Conservation (phyloP, 2,888 invertebrate species). For the Agapostemon virescens region DNA sequence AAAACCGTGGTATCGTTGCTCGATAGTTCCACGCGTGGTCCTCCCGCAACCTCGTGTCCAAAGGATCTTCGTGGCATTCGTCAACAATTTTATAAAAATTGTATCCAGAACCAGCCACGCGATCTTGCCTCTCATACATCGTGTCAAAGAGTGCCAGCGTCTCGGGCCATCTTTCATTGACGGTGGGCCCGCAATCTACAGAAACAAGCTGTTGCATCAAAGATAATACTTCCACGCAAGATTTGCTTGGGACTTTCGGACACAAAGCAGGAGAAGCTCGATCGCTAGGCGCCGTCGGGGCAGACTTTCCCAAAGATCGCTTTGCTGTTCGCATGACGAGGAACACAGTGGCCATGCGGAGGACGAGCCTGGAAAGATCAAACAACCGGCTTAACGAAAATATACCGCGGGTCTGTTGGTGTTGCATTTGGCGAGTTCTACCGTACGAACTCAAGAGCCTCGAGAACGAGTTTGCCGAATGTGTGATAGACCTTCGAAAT, state of each 20-base stretch:
- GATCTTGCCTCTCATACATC: not conserved
- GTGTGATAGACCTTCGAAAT: slow-evolving; percentile 18
- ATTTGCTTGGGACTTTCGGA: not conserved
- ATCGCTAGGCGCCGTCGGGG: not conserved
- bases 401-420: not conserved
- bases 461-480: not conserved
- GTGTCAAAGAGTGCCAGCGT: not conserved
- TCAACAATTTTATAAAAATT: not conserved
- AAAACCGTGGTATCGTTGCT: not conserved
- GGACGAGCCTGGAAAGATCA: not conserved
- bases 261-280: not conserved
- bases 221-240: not conserved
- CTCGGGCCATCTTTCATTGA: not conserved
- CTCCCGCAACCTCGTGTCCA: not conserved
- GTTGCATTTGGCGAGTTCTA: not conserved
- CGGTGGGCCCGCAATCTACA: not conserved
- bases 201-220: not conserved
- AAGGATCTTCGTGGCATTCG: not conserved
- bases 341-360: not conserved
- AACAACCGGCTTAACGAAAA: not conserved
- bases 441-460: slow-evolving; percentile 11
- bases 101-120: not conserved
- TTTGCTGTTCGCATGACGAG: not conserved
- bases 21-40: not conserved
- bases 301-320: not conserved